phyloP scores from a whole-genome alignment of 1,140 invertebrate genomes.

The Apis florea region DNA sequence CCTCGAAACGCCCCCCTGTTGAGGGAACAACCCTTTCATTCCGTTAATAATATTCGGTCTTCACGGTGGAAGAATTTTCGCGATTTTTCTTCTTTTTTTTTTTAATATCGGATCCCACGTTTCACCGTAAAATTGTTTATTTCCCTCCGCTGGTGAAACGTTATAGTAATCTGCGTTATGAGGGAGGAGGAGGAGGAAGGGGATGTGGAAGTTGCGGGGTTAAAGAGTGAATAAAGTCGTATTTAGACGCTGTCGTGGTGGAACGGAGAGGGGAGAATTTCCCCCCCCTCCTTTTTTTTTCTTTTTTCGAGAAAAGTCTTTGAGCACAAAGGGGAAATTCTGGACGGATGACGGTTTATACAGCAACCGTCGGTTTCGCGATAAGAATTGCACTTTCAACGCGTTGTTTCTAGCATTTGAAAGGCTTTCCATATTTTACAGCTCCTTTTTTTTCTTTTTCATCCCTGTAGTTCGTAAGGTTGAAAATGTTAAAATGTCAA shows the following conservation, averaged over 20 bases:
- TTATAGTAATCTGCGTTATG: constrained; percentile 15
- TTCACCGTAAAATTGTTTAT: constrained; percentile 39
- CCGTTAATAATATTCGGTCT: constrained; percentile 30
- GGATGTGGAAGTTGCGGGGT: no score
- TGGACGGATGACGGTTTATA: constrained; percentile 44
- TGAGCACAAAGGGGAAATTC: constrained; percentile 47
- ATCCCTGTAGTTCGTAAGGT: no score
- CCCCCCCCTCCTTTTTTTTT: constrained; percentile 36
- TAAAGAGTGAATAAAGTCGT: constrained; percentile 20
- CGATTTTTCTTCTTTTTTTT: not conserved
- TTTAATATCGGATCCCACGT: constrained; percentile 25
- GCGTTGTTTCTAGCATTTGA: constrained; percentile 7
- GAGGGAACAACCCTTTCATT: constrained; percentile 20
- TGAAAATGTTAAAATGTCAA: no score
- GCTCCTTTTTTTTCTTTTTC: no score
- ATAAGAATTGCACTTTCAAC: constrained; percentile 45
- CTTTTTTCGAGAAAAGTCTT: constrained; percentile 33
- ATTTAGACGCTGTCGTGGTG: constrained; percentile 49
- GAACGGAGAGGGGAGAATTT: constrained; percentile 21
- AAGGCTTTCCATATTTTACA: not conserved
- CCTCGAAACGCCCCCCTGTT: not conserved
- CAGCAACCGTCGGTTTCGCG: constrained; percentile 42
- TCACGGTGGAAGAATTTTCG: constrained; percentile 4
- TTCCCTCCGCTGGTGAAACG: not conserved
- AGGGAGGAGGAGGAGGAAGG: not conserved